A percentile compares a stretch with the other conserved stretches of the same genome.
Conservation (phyloP, 2,888 invertebrate species). For the Apamea crenata region DNA sequence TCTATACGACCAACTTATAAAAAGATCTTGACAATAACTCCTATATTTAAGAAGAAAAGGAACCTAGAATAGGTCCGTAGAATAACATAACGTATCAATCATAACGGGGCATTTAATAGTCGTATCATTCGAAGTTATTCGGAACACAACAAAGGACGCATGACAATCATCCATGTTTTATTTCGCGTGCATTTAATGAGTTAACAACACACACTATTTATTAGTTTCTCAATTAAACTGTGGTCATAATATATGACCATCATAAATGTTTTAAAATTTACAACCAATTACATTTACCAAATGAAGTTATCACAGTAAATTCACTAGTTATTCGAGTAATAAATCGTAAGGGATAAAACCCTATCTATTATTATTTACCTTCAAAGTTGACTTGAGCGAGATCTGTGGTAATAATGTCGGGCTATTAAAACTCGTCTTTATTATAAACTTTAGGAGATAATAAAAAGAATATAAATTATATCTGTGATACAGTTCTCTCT, state of each 20-base stretch:
- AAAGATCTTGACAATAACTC: background rate
- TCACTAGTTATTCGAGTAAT: slow-evolving; percentile 61
- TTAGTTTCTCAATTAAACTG: slow-evolving; percentile 64
- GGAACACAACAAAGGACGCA: slow-evolving; percentile 13
- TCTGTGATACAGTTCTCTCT: slow-evolving; percentile 45
- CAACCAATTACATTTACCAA: slow-evolving; percentile 68
- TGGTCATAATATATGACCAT: slow-evolving; percentile 57
- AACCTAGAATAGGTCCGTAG: background rate
- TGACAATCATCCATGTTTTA: slow-evolving; percentile 43
- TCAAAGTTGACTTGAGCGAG: slow-evolving; percentile 48
- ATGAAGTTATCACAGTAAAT: slow-evolving; percentile 67
- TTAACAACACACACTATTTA: slow-evolving; percentile 47
- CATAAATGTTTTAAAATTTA: slow-evolving; percentile 69
- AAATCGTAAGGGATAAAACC: slow-evolving; percentile 60
- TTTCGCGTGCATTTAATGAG: slow-evolving; percentile 53
- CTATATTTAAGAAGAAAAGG: background rate
- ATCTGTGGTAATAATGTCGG: slow-evolving; percentile 46
- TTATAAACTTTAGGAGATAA: slow-evolving; percentile 42
- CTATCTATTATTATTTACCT: slow-evolving; percentile 60
- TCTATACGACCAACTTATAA: too few species aligned
- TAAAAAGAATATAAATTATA: slow-evolving; percentile 47
- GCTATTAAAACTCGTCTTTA: slow-evolving; percentile 58
- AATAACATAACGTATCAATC: background rate
- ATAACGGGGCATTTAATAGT: slow-evolving; percentile 29
- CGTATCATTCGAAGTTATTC: slow-evolving; percentile 8